phyloP scores from a whole-genome alignment of 2,113 vertebrate genomes.

The Lophochroa leadbeateri region DNA sequence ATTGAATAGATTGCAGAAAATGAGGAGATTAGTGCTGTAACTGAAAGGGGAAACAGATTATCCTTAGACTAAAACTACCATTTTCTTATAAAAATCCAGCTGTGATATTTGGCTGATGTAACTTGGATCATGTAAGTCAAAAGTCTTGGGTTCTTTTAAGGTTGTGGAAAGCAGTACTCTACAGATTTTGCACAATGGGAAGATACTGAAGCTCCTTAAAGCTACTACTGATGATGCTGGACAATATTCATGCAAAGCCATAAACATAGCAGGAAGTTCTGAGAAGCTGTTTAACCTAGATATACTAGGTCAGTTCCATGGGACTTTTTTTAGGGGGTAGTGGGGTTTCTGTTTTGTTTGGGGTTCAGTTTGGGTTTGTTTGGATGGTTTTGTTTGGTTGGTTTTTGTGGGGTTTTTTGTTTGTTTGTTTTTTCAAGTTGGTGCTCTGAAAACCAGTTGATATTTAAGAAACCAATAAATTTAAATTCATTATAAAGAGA shows the following conservation, averaged over 20 bases:
- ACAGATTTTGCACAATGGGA: slow-evolving; percentile 85
- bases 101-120: slow-evolving; percentile 26
- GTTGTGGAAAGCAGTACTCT: slow-evolving; percentile 78
- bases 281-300: slow-evolving; percentile 88
- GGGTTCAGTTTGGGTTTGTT: background rate
- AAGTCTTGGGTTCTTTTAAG: slow-evolving; percentile 71
- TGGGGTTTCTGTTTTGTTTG: background rate
- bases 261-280: slow-evolving; percentile 89
- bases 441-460: background rate
- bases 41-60: slow-evolving; percentile 24
- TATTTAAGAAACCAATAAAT: background rate
- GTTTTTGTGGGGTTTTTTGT: background rate
- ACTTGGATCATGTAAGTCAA: slow-evolving; percentile 13
- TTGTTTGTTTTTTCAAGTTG: background rate
- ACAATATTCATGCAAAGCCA: slow-evolving; percentile 88
- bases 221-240: slow-evolving; percentile 79
- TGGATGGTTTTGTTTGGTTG: background rate
- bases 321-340: background rate
- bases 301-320: slow-evolving; percentile 81
- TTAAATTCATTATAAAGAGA: background rate
- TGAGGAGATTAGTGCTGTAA: background rate
- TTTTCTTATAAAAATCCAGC: slow-evolving; percentile 34
- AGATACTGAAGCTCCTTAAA: slow-evolving; percentile 85
- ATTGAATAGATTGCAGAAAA: background rate
- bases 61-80: background rate